Evolutionary conservation across 2,888 invertebrate genomes (phyloP), one percentile per base, ranked within the genome.

Genomic region (Autographa gamma): DNA sequence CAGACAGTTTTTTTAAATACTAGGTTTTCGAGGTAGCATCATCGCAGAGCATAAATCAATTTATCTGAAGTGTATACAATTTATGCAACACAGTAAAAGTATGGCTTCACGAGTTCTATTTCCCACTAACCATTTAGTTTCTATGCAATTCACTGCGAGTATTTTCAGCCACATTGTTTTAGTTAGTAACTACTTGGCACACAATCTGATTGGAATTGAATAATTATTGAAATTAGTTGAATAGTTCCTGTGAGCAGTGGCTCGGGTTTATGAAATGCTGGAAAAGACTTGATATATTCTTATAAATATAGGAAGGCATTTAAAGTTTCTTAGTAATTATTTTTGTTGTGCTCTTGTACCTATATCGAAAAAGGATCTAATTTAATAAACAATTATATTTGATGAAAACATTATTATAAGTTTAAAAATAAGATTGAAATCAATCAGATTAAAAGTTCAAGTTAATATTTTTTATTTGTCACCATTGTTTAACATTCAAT

Each of bases 151-250:
- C 60, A 19, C 60, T 31, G 25, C 38, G 32, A 31, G 58, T 56
- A 75, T 78, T 69, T 65, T 63, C 60, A 52, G 38, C 60, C 63
- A 48, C 43, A 71, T 4, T 63, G 67, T 71, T 70, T 69, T 60
- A 65, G 74, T 77, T 71, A 63, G 59, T 63, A 66, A 60, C 52
- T 66, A 65, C 72, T 79, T 78, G 76, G 76, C 79, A 75, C 69
- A 76, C 76, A 69, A 64, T 71, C 76, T 69, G 65, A 78, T 78
- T 69, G 76, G 54, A 79, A 76, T 69, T 69, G 71, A 75, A 78
- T 78, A 79, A 79, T 77, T 74, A 69, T 79, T 71, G 71, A 75
- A 77, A 75, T 78, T 75, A 67, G 58, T 69, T n/a, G 52, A 69
- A 67, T 69, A 69, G 68, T 69, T 69, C 52, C 34, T 56, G 34